These are phyloP conservation scores for Rhabdornis inornatus DNA, from an alignment of 2,113 vertebrate genomes.

Conservation along the genomic window DNA sequence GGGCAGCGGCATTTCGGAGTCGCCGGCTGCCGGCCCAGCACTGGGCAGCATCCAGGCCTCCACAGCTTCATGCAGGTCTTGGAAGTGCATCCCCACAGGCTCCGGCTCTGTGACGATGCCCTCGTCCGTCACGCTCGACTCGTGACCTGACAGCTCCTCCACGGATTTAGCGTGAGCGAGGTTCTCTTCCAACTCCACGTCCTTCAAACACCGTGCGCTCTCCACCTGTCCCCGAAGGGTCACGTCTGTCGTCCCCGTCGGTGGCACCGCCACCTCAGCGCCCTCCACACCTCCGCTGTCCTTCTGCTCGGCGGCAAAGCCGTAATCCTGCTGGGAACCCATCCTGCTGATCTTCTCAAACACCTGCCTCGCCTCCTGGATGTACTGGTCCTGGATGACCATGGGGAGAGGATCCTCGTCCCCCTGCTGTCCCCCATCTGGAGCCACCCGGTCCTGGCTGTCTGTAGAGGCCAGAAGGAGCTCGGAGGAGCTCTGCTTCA, in stretches of 20 bases:
- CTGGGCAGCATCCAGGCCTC: slow-evolving; percentile 74
- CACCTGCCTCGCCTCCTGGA: slow-evolving; percentile 92
- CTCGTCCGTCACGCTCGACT: slow-evolving; percentile 92
- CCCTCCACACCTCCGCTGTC: slow-evolving; percentile 66
- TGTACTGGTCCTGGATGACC: slow-evolving; percentile 86
- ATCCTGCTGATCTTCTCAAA: slow-evolving; percentile 95
- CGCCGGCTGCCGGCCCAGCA: not conserved
- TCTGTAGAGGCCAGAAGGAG: slow-evolving; percentile 77
- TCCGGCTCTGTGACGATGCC: slow-evolving; percentile 95
- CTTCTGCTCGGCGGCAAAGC: slow-evolving; percentile 58
- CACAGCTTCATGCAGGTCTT: slow-evolving; percentile 72
- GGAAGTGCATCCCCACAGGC: slow-evolving; percentile 61
- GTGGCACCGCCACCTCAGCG: not conserved
- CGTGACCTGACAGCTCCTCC: slow-evolving; percentile 90
- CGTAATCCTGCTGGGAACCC: slow-evolving; percentile 77
- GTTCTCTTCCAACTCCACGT: slow-evolving; percentile 71
- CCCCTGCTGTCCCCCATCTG: slow-evolving; percentile 49
- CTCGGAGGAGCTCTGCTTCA: slow-evolving; percentile 89
- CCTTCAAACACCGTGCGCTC: slow-evolving; percentile 45
- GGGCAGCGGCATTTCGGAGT: not conserved
- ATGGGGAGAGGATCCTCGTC: slow-evolving; percentile 77
- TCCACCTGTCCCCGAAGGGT: not conserved
- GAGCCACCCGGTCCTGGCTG: slow-evolving; percentile 60
- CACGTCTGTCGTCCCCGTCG: not conserved
- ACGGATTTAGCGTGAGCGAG: slow-evolving; percentile 72